Conservation (phyloP, 2,113 vertebrate genomes). For the Oophaga pumilio region DNA sequence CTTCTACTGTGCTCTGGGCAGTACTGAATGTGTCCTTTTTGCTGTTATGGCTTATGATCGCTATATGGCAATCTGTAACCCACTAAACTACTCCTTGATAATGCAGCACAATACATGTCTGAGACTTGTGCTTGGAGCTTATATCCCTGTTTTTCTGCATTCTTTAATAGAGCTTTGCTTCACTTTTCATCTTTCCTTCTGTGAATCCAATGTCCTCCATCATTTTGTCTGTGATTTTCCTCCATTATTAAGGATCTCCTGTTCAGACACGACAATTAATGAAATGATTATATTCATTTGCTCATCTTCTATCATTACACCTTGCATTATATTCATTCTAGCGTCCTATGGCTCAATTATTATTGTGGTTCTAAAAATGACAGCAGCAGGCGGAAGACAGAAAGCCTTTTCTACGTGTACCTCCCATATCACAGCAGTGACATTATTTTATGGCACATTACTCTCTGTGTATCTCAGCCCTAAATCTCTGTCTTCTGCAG, state of each 20-base stretch:
- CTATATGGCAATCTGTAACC: slow-evolving; percentile 63
- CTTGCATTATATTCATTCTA: slow-evolving; percentile 49
- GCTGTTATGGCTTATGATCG: slow-evolving; percentile 64
- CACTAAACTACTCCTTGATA: slow-evolving; percentile 57
- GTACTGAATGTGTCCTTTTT: slow-evolving; percentile 52
- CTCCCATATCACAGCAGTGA: slow-evolving; percentile 8
- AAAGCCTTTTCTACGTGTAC: slow-evolving; percentile 54
- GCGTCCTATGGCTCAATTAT: slow-evolving; percentile 63
- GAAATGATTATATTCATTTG: slow-evolving; percentile 56
- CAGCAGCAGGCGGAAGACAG: background rate
- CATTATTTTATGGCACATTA: slow-evolving; percentile 59
- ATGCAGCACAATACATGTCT: slow-evolving; percentile 59
- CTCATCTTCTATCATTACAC: slow-evolving; percentile 57
- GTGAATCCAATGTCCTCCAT: slow-evolving; percentile 60
- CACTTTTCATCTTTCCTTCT: slow-evolving; percentile 64
- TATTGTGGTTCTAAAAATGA: slow-evolving; percentile 56
- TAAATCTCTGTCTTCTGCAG: slow-evolving; percentile 57
- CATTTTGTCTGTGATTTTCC: slow-evolving; percentile 66
- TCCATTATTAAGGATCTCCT: slow-evolving; percentile 62
- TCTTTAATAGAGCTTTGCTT: slow-evolving; percentile 60
- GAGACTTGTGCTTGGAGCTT: slow-evolving; percentile 58
- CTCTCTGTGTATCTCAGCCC: slow-evolving; percentile 61
- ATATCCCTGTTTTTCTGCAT: slow-evolving; percentile 60
- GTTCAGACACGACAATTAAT: slow-evolving; percentile 61
- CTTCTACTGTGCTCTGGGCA: slow-evolving; percentile 9